Conservation (phyloP, 1,140 invertebrate species). For the Drosophila athabasca region DNA sequence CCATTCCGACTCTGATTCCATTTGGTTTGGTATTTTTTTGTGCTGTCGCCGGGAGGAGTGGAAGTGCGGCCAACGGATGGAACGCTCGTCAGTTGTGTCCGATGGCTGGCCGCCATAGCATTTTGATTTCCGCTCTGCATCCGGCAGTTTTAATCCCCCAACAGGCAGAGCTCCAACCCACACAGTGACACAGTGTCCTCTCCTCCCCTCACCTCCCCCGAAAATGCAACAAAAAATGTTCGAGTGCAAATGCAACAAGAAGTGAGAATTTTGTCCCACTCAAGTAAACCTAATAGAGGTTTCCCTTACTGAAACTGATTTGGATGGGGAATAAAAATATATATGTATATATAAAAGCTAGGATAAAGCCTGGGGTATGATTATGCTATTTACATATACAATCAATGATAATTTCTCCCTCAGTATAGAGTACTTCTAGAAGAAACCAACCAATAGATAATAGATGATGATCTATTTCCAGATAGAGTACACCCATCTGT, state of each 20-base stretch:
- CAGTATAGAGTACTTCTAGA: no score
- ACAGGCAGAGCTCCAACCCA: slow-evolving; percentile 35
- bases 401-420: no score
- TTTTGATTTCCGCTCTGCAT: slow-evolving; percentile 79
- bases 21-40: slow-evolving; percentile 21
- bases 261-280: not conserved
- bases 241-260: slow-evolving; percentile 35
- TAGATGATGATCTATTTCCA: no score
- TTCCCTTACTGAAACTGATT: no score
- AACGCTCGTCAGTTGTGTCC: slow-evolving; percentile 47
- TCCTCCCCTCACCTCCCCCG: not conserved
- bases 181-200: slow-evolving; percentile 2
- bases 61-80: slow-evolving; percentile 21
- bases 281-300: no score
- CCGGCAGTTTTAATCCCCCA: slow-evolving; percentile 73
- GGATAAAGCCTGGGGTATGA: no score
- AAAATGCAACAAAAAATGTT: slow-evolving; percentile 20
- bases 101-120: slow-evolving; percentile 63
- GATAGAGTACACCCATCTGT: no score
- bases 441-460: no score
- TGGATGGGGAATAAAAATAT: no score
- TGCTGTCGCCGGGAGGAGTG: not conserved
- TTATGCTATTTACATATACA: no score
- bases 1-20: slow-evolving; percentile 9
- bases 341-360: no score